Evolutionary conservation across 2,888 invertebrate genomes (phyloP).

Genomic region (Buathra laborator): DNA sequence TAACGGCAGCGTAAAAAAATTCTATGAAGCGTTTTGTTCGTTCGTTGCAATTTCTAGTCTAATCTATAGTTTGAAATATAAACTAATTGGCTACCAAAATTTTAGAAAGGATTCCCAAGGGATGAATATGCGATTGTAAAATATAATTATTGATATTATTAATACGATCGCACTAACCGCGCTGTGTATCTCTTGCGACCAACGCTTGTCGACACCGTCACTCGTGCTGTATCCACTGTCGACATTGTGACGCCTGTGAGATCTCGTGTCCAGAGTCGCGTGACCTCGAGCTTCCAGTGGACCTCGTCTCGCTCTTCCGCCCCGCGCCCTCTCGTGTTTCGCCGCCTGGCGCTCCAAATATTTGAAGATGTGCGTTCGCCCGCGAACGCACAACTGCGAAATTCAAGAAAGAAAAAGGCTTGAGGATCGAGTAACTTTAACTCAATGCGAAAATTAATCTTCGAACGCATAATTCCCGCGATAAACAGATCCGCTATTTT

Average conservation of each 20-base stretch:
- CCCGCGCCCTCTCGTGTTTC: constrained; percentile 88
- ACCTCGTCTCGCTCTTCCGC: constrained; percentile 85
- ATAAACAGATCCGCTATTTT: not conserved
- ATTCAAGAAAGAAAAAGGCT: constrained; percentile 39
- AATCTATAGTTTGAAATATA: constrained; percentile 5
- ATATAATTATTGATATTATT: constrained; percentile 55
- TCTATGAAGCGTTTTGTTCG: constrained; percentile 10
- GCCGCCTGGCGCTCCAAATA: constrained; percentile 95
- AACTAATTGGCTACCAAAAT: constrained; percentile 32
- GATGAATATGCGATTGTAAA: constrained; percentile 46
- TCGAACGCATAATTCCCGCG: not conserved
- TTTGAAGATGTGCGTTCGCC: constrained; percentile 97
- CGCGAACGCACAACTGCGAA: constrained; percentile 94
- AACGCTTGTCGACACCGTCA: constrained; percentile 93
- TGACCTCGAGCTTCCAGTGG: constrained; percentile 86
- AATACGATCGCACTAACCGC: constrained; percentile 80
- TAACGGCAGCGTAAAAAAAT: not conserved
- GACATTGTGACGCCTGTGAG: constrained; percentile 90
- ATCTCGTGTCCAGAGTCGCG: constrained; percentile 85
- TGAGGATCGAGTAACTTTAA: not conserved
- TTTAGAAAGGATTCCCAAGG: constrained; percentile 31
- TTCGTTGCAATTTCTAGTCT: not conserved
- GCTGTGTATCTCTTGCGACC: constrained; percentile 91
- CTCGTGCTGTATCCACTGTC: constrained; percentile 96
- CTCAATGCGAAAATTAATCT: not conserved